Evolutionary conservation across 2,888 invertebrate genomes (phyloP), one percentile per base, ranked within the genome.

Genomic region (Cremastinae sp.): DNA sequence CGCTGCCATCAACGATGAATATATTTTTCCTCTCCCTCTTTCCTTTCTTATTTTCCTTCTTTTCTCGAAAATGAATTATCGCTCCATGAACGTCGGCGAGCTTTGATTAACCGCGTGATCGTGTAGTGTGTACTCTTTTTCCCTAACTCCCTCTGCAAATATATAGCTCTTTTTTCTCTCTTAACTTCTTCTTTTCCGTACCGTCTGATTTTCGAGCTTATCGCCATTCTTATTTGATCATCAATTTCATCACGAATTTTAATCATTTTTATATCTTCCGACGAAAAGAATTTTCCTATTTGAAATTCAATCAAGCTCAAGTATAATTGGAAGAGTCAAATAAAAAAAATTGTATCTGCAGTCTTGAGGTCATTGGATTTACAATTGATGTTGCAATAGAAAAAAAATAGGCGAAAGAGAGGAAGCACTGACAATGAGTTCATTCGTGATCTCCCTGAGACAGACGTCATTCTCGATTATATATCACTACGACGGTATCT

Each of bases 41-140:
- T 10, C 3, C 18, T 20, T 74, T 20, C 20, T 2, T n/a, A 20
- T 14, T 18, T 20, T 10, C n/a, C 1, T 51, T 16, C 18, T 51
- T 5, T 10, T 47, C 41, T 55, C 28, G 5, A 5, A 28, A 55
- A 81, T 83, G 80, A 84, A 78, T 82, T 83, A 85, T 79, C 79
- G 72, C 69, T 56, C 72, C 75, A 73, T 79, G 75, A 77, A 84
- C 80, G 78, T 78, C 80, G 75, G 79, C 75, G 80, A 71, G 78
- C 79, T 80, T 79, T 84, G 81, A 85, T 84, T 83, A 81, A 82
- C 72, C 77, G 74, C 18, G 75, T 61, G 75, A 75, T 73, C 62
- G 78, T 75, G 74, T 78, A 43, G 35, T 49, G 53, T 53, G 53
- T 55, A 14, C 37, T 9, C 62, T 62, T 55, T 20, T 53, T 12